Evolutionary conservation across 2,888 invertebrate genomes (phyloP), one percentile per base, ranked within the genome.

Genomic region (Bembecia ichneumoniformis): DNA sequence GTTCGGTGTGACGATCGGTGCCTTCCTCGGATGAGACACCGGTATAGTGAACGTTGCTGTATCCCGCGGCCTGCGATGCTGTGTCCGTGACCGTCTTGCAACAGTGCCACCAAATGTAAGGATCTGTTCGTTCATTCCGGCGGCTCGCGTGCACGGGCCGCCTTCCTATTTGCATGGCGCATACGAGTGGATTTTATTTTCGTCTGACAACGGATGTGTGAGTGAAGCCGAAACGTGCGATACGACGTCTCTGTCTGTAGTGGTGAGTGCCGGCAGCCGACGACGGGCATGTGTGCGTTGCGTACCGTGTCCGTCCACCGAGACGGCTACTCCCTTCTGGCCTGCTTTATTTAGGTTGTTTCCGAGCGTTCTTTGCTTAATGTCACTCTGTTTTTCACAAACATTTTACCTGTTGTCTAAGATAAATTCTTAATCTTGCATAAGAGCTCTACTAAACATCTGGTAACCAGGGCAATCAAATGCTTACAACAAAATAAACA

Each of bases 31-130:
- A 82, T 82, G 81, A 77, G 76, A 77, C 74, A 74, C 68, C 71
- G 66, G 71, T 61, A 64, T 63, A 66, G 71, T 67, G 71, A 74
- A 60, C 65, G 68, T 68, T 72, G 76, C 72, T 68, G 75, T 74
- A 74, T 77, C 68, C 77, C 69, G 74, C 74, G 75, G 79, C 81
- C 79, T 79, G 86, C 71, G 78, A 87, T 87, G 86, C 82, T 82
- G 82, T 77, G 77, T 70, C 81, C 83, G 83, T 87, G 84, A 87
- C 82, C 80, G 82, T 83, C 82, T 77, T 70, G 65, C 80, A 75
- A 82, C 79, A 81, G 80, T 82, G 83, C 82, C 81, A 84, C 84
- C 77, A 83, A 84, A 84, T 84, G 86, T 87, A 87, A 87, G 86
- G 83, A 82, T 78, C 78, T 72, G 69, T 77, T 71, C 76, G 78